Percentiles rank a stretch among this genome's conserved stretches.
These are phyloP conservation scores for Trinorchestia longiramus DNA, from an alignment of 1,140 invertebrate species.

Conservation along the genomic window DNA sequence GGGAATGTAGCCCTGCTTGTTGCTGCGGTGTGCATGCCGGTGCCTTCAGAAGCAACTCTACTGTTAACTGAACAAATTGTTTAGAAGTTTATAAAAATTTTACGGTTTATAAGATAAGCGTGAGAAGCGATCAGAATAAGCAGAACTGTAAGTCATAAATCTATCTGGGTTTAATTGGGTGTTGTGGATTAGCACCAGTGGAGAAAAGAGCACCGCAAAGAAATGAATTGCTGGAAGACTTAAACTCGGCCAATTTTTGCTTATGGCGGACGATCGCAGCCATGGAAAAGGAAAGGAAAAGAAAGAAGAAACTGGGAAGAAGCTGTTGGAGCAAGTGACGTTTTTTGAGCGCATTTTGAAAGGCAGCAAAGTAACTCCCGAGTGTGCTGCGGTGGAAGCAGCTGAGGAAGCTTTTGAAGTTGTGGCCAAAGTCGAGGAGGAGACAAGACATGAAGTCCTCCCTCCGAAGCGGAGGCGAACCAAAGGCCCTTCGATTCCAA, in stretches of 20 bases:
- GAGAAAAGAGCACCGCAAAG: not conserved
- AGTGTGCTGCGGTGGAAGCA: not conserved
- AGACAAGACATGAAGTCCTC: not conserved
- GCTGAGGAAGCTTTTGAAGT: slow-evolving; percentile 48
- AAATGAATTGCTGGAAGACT: not conserved
- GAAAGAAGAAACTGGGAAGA: not conserved
- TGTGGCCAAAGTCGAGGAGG: not conserved
- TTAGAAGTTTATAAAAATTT: not conserved
- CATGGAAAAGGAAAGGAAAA: slow-evolving; percentile 30
- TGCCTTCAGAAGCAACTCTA: not conserved
- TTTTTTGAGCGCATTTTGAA: slow-evolving; percentile 33
- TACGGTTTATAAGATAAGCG: not conserved
- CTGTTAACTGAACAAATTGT: not conserved
- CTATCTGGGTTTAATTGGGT: not conserved
- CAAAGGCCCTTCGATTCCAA: not conserved
- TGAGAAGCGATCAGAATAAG: not conserved
- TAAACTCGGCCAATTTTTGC: not conserved
- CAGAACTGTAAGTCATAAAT: not conserved
- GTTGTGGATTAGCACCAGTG: slow-evolving; percentile 8
- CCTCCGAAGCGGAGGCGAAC: not conserved
- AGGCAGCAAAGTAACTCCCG: not conserved
- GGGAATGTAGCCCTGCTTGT: not conserved
- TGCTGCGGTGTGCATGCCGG: not conserved
- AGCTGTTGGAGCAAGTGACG: not conserved
- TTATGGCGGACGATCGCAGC: not conserved